These are phyloP conservation scores for Saguinus midas DNA, from an alignment of 2,113 vertebrate species.

Conservation along the genomic window DNA sequence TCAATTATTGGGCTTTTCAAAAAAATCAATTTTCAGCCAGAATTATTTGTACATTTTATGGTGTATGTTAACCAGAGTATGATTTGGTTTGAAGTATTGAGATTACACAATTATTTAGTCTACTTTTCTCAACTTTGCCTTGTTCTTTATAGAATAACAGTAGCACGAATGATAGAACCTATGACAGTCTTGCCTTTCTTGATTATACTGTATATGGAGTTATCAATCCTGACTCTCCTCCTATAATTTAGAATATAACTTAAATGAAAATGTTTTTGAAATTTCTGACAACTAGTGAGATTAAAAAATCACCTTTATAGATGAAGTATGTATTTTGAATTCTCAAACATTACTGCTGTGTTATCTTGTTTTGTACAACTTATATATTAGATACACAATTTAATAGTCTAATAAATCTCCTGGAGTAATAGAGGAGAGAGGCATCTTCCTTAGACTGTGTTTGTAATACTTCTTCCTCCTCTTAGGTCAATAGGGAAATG, in stretches of 20 bases:
- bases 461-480: not conserved
- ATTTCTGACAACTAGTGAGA: not conserved
- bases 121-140: not conserved
- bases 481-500: not conserved
- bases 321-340: not conserved
- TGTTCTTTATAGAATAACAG: not conserved
- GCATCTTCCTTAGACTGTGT: not conserved
- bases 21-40: not conserved
- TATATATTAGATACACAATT: not conserved
- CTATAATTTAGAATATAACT: not conserved
- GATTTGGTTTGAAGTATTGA: not conserved
- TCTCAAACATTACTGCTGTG: not conserved
- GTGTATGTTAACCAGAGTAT: not conserved
- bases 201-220: not conserved
- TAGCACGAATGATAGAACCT: not conserved
- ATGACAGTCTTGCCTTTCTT: not conserved
- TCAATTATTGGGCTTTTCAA: slow-evolving; percentile 5
- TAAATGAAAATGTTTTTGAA: not conserved
- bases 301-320: slow-evolving; percentile 22
- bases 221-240: not conserved
- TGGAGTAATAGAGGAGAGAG: not conserved
- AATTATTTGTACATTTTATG: slow-evolving; percentile 9
- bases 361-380: not conserved
- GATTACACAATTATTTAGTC: not conserved
- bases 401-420: not conserved